Conservation (phyloP, 2,797 vertebrate species). For the Morus bassanus region DNA sequence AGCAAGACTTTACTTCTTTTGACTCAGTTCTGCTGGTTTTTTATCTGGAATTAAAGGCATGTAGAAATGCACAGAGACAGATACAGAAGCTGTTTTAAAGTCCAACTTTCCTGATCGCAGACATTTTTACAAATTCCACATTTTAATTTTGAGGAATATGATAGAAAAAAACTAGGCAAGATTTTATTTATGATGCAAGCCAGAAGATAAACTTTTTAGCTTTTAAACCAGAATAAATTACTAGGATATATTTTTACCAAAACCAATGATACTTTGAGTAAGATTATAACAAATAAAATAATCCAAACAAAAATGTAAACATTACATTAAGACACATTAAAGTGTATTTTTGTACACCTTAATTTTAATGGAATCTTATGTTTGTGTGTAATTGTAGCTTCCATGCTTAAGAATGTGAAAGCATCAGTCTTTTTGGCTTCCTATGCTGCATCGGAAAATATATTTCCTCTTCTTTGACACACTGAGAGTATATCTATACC, state of each 20-base stretch:
- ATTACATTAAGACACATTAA: background rate
- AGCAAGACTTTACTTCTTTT: background rate
- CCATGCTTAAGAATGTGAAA: background rate
- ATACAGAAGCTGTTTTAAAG: background rate
- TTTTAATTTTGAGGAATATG: background rate
- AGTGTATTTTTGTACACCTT: background rate
- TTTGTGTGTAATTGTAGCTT: background rate
- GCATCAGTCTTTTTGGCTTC: background rate
- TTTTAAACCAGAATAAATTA: background rate
- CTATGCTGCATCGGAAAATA: background rate
- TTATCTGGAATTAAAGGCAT: background rate
- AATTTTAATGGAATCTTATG: background rate
- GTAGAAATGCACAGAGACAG: background rate
- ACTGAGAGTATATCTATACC: background rate
- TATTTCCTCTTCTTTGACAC: background rate
- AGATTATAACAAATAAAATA: background rate
- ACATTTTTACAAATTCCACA: background rate
- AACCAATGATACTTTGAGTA: background rate
- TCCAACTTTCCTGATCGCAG: background rate
- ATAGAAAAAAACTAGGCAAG: background rate
- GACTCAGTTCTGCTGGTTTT: background rate
- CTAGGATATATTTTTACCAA: background rate
- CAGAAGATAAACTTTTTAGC: background rate
- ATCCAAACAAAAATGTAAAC: background rate
- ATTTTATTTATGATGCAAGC: background rate